Evolutionary conservation across 2,797 vertebrate genomes (phyloP).

Genomic region (Percopsis omiscomaycus): DNA sequence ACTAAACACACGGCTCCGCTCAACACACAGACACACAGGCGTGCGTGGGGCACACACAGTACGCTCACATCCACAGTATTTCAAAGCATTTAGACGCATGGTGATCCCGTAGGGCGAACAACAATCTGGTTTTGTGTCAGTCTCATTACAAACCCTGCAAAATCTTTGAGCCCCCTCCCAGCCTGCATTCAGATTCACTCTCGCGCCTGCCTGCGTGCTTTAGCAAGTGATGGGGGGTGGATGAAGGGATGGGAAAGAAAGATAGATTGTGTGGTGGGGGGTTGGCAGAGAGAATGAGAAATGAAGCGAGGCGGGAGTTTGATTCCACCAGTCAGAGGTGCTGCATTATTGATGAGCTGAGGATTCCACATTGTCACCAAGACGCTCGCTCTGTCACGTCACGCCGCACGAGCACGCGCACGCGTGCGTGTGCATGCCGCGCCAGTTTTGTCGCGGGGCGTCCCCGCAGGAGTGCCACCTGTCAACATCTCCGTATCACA

Average conservation of each 20-base stretch:
- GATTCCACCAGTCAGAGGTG: constrained; percentile 60
- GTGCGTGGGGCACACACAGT: background rate
- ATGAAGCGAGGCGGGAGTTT: constrained; percentile 52
- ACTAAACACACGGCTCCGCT: constrained; percentile 16
- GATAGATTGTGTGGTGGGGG: constrained; percentile 21
- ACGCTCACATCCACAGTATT: constrained; percentile 11
- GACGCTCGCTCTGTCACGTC: constrained; percentile 60
- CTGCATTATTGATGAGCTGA: constrained; percentile 75
- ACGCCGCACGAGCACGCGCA: constrained; percentile 27
- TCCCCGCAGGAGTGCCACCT: constrained; percentile 62
- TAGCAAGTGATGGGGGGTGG: constrained; percentile 41
- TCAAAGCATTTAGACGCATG: constrained; percentile 28
- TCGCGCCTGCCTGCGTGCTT: constrained; percentile 11
- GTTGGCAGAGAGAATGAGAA: background rate
- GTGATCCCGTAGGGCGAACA: constrained; percentile 31
- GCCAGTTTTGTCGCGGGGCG: constrained; percentile 40
- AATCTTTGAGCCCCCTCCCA: constrained; percentile 17
- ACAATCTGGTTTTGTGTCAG: constrained; percentile 29
- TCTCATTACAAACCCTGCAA: constrained; percentile 5
- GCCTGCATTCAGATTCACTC: constrained; percentile 42
- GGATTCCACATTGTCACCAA: constrained; percentile 57
- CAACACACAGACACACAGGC: constrained; percentile 7
- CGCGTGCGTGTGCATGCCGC: background rate
- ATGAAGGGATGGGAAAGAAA: constrained; percentile 34
- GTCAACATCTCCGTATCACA: constrained; percentile 69